Evolutionary conservation across 1,140 invertebrate genomes (phyloP).

Genomic region (Patella vulgata): DNA sequence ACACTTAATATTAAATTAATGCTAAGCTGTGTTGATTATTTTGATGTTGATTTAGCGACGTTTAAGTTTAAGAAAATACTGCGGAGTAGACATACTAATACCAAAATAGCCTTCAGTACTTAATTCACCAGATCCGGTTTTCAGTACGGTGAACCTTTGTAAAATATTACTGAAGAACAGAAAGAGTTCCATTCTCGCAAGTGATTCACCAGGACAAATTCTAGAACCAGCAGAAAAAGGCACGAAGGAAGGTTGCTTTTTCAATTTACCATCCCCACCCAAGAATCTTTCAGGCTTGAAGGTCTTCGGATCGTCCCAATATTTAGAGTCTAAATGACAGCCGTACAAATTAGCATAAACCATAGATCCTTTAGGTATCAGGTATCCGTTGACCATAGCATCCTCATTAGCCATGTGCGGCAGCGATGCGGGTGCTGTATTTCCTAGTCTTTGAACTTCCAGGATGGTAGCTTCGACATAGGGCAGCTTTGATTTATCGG

Average conservation of each 20-base stretch:
- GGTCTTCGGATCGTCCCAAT: slow-evolving; percentile 46
- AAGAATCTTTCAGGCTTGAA: slow-evolving; percentile 58
- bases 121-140: no score
- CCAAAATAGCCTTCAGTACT: no score
- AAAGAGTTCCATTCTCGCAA: slow-evolving; percentile 79
- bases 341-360: no score
- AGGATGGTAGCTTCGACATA: slow-evolving; percentile 42
- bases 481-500: slow-evolving; percentile 32
- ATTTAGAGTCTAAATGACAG: no score
- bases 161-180: slow-evolving; percentile 77
- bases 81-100: no score
- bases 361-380: no score
- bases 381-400: no score
- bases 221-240: slow-evolving; percentile 53
- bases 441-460: slow-evolving; percentile 43
- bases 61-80: no score
- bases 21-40: not conserved
- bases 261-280: slow-evolving; percentile 32
- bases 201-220: slow-evolving; percentile 79
- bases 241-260: slow-evolving; percentile 36
- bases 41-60: not conserved
- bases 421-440: slow-evolving; percentile 24
- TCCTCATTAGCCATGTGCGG: slow-evolving; percentile 36
- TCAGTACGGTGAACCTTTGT: slow-evolving; percentile 70
- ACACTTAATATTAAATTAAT: not conserved